Evolutionary conservation across 2,888 invertebrate species (phyloP).

Genomic region (Pantelozetes paolii): DNA sequence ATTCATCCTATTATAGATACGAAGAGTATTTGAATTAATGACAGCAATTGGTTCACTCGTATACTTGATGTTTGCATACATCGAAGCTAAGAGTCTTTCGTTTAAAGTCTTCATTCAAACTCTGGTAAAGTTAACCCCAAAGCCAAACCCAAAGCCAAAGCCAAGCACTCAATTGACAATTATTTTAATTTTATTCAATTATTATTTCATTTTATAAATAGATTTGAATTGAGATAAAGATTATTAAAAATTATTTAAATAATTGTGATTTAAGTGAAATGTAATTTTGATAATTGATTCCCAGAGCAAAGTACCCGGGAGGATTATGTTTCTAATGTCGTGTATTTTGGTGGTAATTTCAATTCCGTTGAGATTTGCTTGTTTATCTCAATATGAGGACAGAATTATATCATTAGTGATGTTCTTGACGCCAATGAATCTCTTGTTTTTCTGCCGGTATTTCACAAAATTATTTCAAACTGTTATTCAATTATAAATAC

Average conservation of each 20-base stretch:
- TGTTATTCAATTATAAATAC: neutral
- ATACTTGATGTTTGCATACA: constrained; percentile 75
- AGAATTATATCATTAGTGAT: constrained; percentile 86
- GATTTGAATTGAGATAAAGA: no score
- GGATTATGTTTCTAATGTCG: constrained; percentile 91
- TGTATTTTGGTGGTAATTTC: constrained; percentile 81
- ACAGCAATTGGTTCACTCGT: constrained; percentile 76
- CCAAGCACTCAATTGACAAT: constrained; percentile 49
- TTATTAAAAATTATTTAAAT: no score
- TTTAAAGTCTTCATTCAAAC: constrained; percentile 91
- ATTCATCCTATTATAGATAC: no score
- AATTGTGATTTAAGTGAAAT: no score
- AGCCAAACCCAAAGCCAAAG: no score
- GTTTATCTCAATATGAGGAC: constrained; percentile 82
- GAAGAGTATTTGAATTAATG: constrained; percentile 71
- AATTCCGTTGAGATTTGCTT: constrained; percentile 76
- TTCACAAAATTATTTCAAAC: neutral
- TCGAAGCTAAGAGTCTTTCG: constrained; percentile 86
- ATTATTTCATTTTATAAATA: no score
- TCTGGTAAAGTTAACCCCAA: no score
- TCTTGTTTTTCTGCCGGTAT: constrained; percentile 79
- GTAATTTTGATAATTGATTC: neutral
- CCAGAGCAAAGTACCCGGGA: constrained; percentile 78
- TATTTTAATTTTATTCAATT: neutral
- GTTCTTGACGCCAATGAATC: constrained; percentile 92